Evolutionary conservation across 2,113 vertebrate species (phyloP), one percentile per base, ranked within the genome.

Genomic region (Numida meleagris): DNA sequence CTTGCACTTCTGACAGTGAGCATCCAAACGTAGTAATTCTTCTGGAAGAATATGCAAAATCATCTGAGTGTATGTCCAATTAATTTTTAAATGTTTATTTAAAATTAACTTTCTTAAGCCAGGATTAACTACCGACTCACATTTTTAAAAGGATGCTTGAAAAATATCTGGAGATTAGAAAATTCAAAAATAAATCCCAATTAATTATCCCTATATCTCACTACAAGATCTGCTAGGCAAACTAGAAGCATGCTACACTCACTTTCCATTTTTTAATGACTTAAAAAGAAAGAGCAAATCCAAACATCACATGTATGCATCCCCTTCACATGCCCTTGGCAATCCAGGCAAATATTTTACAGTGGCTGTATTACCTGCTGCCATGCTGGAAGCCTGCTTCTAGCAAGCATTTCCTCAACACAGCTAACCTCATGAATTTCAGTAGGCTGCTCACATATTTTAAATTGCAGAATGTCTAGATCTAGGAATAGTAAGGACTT

Each of bases 281-380:
- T 75, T 82, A 63, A 12, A 36, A 68, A 83, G 65, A 77, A 70
- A 68, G 7, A 85, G 34, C 19, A 82, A 79, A 68, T 74, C 9
- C 50, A 91, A 38, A 61, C 7, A 65, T 45, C 40, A 38, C 3
- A 82, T 16, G 12, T n/a, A 27, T 31, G 6, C 31, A 27, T 66
- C 53, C 73, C n/a, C 19, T 86, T 36, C 45, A 43, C 3, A 9
- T 62, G 45, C 55, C 36, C 36, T 80, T 50, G 73, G 68, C n/a
- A 88, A 80, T 21, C 13, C 40, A 74, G 19, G 9, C 42, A 75
- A 72, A 85, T 10, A 80, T 38, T 38, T 92, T 86, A 50, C 42
- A 80, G 19, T 14, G 57, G 3, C 6, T 0, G 0, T 43, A 70
- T n/a, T 81, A 81, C 8, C 34, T 40, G 45, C 23, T 86, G 45